Evolutionary conservation across 2,888 invertebrate species (phyloP).

Genomic region (Phyllotreta striolata): DNA sequence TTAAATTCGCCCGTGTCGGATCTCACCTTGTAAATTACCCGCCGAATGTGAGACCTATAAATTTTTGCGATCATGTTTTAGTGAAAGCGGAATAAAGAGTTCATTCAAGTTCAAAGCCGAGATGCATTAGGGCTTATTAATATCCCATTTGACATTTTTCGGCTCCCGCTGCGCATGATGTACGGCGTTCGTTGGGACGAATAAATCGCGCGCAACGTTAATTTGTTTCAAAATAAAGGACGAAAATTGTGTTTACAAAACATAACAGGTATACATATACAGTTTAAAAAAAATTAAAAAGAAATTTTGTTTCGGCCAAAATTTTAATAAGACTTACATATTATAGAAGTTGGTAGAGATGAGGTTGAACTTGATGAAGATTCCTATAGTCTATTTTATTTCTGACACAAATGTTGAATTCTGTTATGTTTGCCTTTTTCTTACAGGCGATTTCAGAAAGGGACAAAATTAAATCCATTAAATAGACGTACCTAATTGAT

Average conservation of each 20-base stretch:
- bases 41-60: constrained; percentile 57
- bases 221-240: constrained; percentile 15
- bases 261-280: too few relatives aligned
- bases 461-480: too few relatives aligned
- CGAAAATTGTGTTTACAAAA: neutral
- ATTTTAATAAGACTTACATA: too few relatives aligned
- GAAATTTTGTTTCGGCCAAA: too few relatives aligned
- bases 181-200: constrained; percentile 42
- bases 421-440: too few relatives aligned
- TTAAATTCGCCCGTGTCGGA: constrained; percentile 61
- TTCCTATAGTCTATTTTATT: too few relatives aligned
- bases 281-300: too few relatives aligned
- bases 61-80: constrained; percentile 59
- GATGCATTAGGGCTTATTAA: constrained; percentile 54
- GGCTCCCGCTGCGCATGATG: constrained; percentile 57
- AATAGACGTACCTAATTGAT: too few relatives aligned
- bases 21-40: constrained; percentile 61
- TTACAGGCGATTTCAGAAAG: too few relatives aligned
- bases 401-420: too few relatives aligned
- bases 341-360: too few relatives aligned
- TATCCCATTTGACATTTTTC: constrained; percentile 50
- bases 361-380: too few relatives aligned
- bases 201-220: constrained; percentile 27
- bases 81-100: constrained; percentile 52
- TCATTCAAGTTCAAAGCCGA: constrained; percentile 43